Conservation (phyloP, 1,140 invertebrate genomes). For the Rhynchophorus ferrugineus region DNA sequence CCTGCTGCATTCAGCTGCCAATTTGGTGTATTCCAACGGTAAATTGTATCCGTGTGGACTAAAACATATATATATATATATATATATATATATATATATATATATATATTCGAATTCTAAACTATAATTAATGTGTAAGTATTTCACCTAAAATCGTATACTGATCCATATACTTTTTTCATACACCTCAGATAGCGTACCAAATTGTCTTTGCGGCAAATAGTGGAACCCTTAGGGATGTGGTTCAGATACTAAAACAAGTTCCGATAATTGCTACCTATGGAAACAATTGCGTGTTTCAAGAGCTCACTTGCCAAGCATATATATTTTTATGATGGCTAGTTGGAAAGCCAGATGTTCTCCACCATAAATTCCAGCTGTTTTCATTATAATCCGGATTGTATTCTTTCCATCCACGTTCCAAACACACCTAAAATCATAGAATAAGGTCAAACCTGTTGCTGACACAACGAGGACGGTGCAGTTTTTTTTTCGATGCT, state of each 20-base stretch:
- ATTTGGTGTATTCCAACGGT: conserved; percentile 75
- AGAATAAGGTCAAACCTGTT: too few relatives aligned
- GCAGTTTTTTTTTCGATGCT: too few relatives aligned
- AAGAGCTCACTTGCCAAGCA: conserved; percentile 58
- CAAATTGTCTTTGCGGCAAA: conserved; percentile 74
- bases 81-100: too few relatives aligned
- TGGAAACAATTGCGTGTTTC: not conserved
- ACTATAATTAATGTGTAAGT: not conserved
- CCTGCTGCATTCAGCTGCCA: conserved; percentile 65
- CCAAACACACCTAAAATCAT: conserved; percentile 61
- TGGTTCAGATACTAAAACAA: conserved; percentile 74
- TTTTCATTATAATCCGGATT: conserved; percentile 46
- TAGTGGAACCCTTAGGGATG: conserved; percentile 72
- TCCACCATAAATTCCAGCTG: conserved; percentile 82
- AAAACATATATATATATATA: too few relatives aligned
- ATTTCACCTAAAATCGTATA: conserved; percentile 73
- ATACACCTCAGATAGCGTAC: conserved; percentile 71
- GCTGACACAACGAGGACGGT: too few relatives aligned
- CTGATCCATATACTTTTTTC: conserved; percentile 69
- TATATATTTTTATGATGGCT: conserved; percentile 60
- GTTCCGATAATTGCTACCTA: too few relatives aligned
- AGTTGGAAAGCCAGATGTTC: conserved; percentile 60
- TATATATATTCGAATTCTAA: too few relatives aligned
- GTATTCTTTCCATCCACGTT: conserved; percentile 76
- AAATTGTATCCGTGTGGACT: conserved; percentile 74